These are phyloP conservation scores for Euura saliciscinereae DNA, from an alignment of 1,140 invertebrate genomes.

Conservation along the genomic window DNA sequence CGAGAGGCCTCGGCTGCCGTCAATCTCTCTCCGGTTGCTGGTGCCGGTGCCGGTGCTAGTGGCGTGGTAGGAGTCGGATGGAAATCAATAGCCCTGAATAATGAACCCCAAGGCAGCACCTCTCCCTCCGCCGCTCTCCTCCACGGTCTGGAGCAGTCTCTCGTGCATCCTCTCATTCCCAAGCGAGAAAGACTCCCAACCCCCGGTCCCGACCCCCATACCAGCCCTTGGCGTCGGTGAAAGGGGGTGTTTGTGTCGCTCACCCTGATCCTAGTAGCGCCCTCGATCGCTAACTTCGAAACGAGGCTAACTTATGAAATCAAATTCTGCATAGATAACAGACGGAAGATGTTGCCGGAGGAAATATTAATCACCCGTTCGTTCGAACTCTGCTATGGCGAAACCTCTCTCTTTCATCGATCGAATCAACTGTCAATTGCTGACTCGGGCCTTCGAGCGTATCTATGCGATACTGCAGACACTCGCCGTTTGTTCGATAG, in stretches of 20 bases:
- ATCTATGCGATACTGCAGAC: background rate
- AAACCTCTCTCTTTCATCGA: slow-evolving; percentile 27
- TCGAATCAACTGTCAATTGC: slow-evolving; percentile 32
- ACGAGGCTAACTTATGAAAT: slow-evolving; percentile 25
- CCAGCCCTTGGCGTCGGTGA: slow-evolving; percentile 17
- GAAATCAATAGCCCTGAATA: slow-evolving; percentile 60
- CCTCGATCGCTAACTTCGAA: background rate
- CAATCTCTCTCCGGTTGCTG: slow-evolving; percentile 35
- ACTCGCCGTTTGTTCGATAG: too few relatives aligned
- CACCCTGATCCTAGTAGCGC: slow-evolving; percentile 28
- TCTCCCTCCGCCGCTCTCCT: slow-evolving; percentile 39
- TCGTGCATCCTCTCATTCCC: slow-evolving; percentile 43
- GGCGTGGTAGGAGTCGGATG: slow-evolving; percentile 50
- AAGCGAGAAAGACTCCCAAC: slow-evolving; percentile 23
- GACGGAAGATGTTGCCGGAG: slow-evolving; percentile 36
- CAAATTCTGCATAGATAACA: slow-evolving; percentile 41
- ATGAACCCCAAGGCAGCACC: slow-evolving; percentile 55
- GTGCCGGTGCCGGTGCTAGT: slow-evolving; percentile 33
- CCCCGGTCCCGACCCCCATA: slow-evolving; percentile 25
- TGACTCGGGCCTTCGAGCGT: background rate
- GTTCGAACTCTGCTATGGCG: too few relatives aligned
- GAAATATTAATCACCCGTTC: slow-evolving; percentile 31
- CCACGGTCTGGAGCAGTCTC: slow-evolving; percentile 43
- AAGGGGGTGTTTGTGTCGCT: slow-evolving; percentile 45
- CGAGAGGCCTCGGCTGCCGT: slow-evolving; percentile 26